Base-by-base conservation (phyloP, 2,113 vertebrate species). In the Turnix velox region DNA sequence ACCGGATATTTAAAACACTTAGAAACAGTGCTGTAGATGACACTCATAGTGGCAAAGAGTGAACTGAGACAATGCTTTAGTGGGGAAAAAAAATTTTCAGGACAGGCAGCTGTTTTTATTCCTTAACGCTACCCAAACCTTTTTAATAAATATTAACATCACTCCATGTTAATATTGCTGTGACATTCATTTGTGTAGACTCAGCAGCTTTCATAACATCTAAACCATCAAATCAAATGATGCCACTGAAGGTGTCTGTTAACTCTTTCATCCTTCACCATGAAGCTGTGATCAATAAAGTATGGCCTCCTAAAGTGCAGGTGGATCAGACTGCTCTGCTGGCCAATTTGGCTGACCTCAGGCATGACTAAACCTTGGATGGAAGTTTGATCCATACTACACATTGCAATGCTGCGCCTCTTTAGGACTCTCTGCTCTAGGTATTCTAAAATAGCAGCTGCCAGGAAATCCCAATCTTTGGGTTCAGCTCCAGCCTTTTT, bases 1-100 rank as follows among this genome's bases (percentile, higher is more conserved):
- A 87, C 51, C 18, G n/a, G 80, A 62, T 93, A 77, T 87, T 95
- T 95, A 93, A 91, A 95, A 90, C 82, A 57, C 51, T 91, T 58
- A 88, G 71, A 57, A 96, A 81, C 33, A 73, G 33, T 13, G 11
- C 22, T 76, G 63, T 65, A 79, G 52, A 61, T 52, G 48, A 61
- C 39, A 46, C 19, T 84, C 23, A 25, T 5, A 54, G 66, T 73
- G 45, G 62, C 71, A 88, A 94, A 49, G 27, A 72, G 59, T 39
- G 79, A 84, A 30, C 14, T 24, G 31, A 78, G 72, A 67, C 61
- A 72, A 43, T 16, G 5, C 18, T 88, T 94, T 83, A 68, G 19
- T 51, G 91, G 33, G 48, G 18, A 77, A 79, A 58, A 43, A 37
- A 8, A 17, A 61, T 93, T 80, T 79, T n/a, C 49, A 24, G 57